A percentile compares a stretch with the other conserved stretches of the same genome.
Evolutionary conservation across 2,888 invertebrate genomes (phyloP).

Genomic region (Cephus nigrinus): DNA sequence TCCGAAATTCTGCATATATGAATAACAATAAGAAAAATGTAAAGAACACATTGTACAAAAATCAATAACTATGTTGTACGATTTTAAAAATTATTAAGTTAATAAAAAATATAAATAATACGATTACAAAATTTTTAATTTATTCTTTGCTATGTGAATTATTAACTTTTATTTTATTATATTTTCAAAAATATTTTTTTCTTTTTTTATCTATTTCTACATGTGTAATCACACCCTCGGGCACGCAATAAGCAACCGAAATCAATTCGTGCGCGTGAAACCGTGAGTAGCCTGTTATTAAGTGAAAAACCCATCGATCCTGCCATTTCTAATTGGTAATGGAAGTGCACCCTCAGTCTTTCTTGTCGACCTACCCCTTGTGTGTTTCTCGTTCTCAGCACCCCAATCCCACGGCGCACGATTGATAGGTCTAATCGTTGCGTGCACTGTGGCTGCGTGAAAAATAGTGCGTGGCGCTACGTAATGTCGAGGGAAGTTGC

Average conservation of each 20-base stretch:
- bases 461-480: slow-evolving; percentile 22
- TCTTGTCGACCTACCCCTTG: slow-evolving; percentile 1
- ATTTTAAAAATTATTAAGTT: not conserved
- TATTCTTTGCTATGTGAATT: not conserved
- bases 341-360: not conserved
- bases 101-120: not conserved
- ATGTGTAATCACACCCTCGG: not conserved
- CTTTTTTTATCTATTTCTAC: not conserved
- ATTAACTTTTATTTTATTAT: not conserved
- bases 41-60: not conserved
- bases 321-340: slow-evolving; percentile 7
- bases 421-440: slow-evolving; percentile 25
- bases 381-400: slow-evolving; percentile 11
- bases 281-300: not conserved
- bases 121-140: not conserved
- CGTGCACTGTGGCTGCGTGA: slow-evolving; percentile 22
- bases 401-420: slow-evolving; percentile 4
- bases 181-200: not conserved
- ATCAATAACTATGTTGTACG: not conserved
- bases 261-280: not conserved
- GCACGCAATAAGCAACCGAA: not conserved
- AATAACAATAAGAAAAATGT: not conserved
- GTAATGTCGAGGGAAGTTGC: slow-evolving; percentile 16
- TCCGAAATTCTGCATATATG: not conserved
- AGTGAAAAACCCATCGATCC: slow-evolving; percentile 4